Evolutionary conservation across 2,888 invertebrate species (phyloP), one percentile per base, ranked within the genome.

Genomic region (Ischnus inquisitorius): DNA sequence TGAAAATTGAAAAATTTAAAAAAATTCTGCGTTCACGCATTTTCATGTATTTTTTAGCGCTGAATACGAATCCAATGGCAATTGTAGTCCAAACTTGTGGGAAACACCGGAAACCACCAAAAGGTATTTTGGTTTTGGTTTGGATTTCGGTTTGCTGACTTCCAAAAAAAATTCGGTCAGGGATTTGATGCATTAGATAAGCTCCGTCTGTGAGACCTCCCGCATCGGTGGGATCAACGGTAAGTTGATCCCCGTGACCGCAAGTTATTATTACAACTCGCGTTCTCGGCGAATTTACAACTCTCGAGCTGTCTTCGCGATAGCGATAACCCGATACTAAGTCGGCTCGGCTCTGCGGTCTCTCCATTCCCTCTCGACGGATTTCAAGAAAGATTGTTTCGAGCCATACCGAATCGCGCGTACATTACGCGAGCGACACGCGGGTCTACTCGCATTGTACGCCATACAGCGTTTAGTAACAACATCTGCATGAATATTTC

Each of bases 311-410:
- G 16, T 57, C 12, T n/a, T 39, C 34, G 14, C 65, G 54, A 41
- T 19, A 12, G 16, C 25, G 67, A 48, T 67, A 51, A 64, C 34
- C 16, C 39, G 43, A 34, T 39, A 48, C 10, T 46, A 41, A 64
- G 65, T 25, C 10, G 28, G 48, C 41, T 64, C 69, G n/a, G 16
- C n/a, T 69, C 28, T 28, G 16, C 65, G 12, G 19, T 41, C 69
- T 28, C 28, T 25, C 46, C 25, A 25, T 8, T 62, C 51, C 62
- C 16, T n/a, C 28, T 12, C 22, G 64, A 16, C 12, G 34, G 12
- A 28, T 51, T 51, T 68, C 34, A 34, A n/a, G 12, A 46, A 48
- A 68, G 68, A 68, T 12, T 64, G 60, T 64, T 75, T 75, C 39
- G 16, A 19, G 57, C 28, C 39, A 16, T 16, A 14, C 34, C 14